These are phyloP conservation scores for Athetis lepigone DNA, from an alignment of 2,888 invertebrate genomes.

Conservation along the genomic window DNA sequence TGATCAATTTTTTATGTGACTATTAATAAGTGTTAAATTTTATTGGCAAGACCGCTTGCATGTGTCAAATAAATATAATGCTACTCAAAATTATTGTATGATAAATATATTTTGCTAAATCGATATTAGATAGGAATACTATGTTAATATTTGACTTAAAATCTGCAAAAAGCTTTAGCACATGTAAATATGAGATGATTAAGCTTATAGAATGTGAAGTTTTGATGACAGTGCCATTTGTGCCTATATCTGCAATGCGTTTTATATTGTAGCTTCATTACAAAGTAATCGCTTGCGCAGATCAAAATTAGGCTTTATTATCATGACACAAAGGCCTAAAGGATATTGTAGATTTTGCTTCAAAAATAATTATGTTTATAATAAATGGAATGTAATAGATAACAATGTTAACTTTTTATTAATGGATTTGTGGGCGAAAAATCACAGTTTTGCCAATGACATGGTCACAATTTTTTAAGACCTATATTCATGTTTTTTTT, in stretches of 20 bases:
- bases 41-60: conserved; percentile 19
- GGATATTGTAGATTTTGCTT: neutral
- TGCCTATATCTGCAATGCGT: conserved; percentile 33
- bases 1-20: conserved; percentile 59
- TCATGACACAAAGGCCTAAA: neutral
- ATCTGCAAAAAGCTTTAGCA: neutral
- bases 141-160: neutral
- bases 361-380: neutral
- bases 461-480: too few relatives aligned
- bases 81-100: conserved; percentile 4
- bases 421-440: neutral
- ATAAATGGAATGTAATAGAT: too few relatives aligned
- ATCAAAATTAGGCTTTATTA: conserved; percentile 4
- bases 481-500: too few relatives aligned
- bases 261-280: conserved; percentile 24
- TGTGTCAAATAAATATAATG: conserved; percentile 37
- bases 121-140: conserved; percentile 5
- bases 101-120: conserved; percentile 46
- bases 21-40: conserved; percentile 9
- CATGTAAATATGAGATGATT: neutral
- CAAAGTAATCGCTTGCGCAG: conserved; percentile 12
- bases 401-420: neutral
- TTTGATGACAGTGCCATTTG: conserved; percentile 13
- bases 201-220: conserved; percentile 4
- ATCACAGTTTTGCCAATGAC: neutral